Conservation (phyloP, 1,140 invertebrate genomes). For the Elysia chlorotica region DNA sequence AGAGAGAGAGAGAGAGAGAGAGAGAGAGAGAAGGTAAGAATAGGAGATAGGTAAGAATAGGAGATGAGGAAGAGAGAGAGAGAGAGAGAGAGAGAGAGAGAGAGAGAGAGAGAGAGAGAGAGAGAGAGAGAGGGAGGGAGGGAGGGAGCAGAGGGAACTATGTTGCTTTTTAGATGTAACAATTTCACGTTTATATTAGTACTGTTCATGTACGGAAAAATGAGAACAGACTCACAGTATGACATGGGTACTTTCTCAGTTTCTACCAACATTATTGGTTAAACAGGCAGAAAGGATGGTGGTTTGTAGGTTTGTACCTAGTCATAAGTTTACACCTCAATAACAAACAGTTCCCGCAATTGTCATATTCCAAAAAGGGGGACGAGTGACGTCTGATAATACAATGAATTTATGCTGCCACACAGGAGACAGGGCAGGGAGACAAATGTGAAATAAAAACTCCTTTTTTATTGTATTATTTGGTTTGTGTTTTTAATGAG, state of each 20-base stretch:
- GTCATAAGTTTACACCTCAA: neutral
- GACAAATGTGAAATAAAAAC: no score
- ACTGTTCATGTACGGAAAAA: neutral
- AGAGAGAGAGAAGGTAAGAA: slow-evolving; percentile 11
- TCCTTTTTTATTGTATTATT: no score
- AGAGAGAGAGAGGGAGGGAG: slow-evolving; percentile 13
- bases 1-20: slow-evolving; percentile 6
- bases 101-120: slow-evolving; percentile 14
- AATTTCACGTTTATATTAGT: neutral
- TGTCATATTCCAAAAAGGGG: no score
- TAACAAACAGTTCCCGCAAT: neutral
- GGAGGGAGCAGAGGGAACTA: neutral
- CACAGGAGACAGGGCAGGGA: no score
- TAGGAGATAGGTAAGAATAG: slow-evolving; percentile 4
- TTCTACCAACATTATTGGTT: neutral
- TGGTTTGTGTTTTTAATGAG: no score
- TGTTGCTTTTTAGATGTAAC: no score
- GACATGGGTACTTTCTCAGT: neutral
- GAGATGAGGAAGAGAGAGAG: neutral
- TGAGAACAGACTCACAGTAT: neutral
- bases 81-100: slow-evolving; percentile 15
- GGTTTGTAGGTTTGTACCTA: neutral
- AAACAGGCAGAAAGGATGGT: neutral
- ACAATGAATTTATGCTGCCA: no score
- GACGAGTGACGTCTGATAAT: no score